Evolutionary conservation across 2,113 vertebrate species (phyloP), one percentile per base, ranked within the genome.

Genomic region (Lampris incognitus): DNA sequence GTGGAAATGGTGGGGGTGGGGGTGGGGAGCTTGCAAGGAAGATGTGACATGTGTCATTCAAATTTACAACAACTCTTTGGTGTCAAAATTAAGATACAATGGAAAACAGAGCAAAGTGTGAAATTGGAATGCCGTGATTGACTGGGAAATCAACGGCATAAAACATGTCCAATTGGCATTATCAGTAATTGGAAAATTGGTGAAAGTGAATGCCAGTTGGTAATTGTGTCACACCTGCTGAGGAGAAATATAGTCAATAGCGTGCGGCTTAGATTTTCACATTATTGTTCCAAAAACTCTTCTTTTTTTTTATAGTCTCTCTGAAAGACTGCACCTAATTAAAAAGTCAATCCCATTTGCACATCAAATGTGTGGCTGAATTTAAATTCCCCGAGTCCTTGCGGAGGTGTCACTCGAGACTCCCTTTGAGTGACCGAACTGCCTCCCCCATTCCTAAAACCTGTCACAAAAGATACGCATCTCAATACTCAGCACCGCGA

Each of bases 391-490:
- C 87, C 85, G 56, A 89, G 77, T 86, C 76, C 0, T 13, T 84
- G 86, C 62, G 55, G 78, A 87, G 86, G 85, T 91, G 85, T 91
- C 84, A 91, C 76, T 87, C 83, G 36, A 81, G 72, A 78, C 85
- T 78, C 74, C 75, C 87, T 81, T 59, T 1, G 71, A 74, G 37
- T 67, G 51, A 74, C 48, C 54, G 13, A 78, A 78, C 78, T 24
- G 4, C 88, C 81, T 78, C 80, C 46, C 69, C 69, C 57, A 4
- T 7, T 1, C 44, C 46, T n/a, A 9, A 46, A 78, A 81, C 82
- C 80, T 81, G 81, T 72, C 82, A 91, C 91, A 86, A 91, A 84
- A 78, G 87, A 83, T 65, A 73, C 48, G 84, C 83, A 90, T 91
- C 63, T 91, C 72, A 92, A 91, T 81, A 58, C 60, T 46, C 59